Evolutionary conservation across 2,888 invertebrate genomes (phyloP).

Genomic region (Empis stercorea): DNA sequence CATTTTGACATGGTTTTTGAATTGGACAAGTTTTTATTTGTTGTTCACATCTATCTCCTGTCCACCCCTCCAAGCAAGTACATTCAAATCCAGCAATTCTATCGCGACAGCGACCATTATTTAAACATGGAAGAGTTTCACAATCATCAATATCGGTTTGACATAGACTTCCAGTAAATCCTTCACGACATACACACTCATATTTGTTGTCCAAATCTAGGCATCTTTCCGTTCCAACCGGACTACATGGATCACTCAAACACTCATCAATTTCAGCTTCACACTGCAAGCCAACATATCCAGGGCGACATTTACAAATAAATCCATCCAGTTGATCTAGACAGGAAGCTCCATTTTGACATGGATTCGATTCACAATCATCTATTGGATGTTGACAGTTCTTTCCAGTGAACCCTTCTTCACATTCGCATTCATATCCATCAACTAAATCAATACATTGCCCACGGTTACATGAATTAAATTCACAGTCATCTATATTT

Average conservation of each 20-base stretch:
- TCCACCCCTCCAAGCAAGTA: conserved; percentile 74
- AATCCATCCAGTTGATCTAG: conserved; percentile 81
- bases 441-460: conserved; percentile 79
- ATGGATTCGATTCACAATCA: conserved; percentile 79
- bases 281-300: conserved; percentile 83
- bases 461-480: conserved; percentile 86
- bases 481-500: conserved; percentile 83
- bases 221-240: conserved; percentile 80
- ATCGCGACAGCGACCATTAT: conserved; percentile 80
- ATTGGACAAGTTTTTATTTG: conserved; percentile 75
- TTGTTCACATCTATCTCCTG: conserved; percentile 68
- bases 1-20: conserved; percentile 81
- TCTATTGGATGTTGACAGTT: conserved; percentile 87
- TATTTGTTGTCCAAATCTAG: conserved; percentile 79
- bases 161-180: conserved; percentile 73
- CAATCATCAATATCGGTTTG: conserved; percentile 83
- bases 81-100: conserved; percentile 75
- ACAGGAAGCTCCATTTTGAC: conserved; percentile 85
- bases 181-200: conserved; percentile 77
- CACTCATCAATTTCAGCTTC: conserved; percentile 91
- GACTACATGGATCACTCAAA: conserved; percentile 78
- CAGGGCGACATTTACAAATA: conserved; percentile 83
- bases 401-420: conserved; percentile 91
- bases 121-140: conserved; percentile 68
- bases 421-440: conserved; percentile 77